Percentiles rank a stretch among this genome's conserved stretches.
phyloP scores from a whole-genome alignment of 1,140 invertebrate genomes.

The Lethrus apterus region DNA sequence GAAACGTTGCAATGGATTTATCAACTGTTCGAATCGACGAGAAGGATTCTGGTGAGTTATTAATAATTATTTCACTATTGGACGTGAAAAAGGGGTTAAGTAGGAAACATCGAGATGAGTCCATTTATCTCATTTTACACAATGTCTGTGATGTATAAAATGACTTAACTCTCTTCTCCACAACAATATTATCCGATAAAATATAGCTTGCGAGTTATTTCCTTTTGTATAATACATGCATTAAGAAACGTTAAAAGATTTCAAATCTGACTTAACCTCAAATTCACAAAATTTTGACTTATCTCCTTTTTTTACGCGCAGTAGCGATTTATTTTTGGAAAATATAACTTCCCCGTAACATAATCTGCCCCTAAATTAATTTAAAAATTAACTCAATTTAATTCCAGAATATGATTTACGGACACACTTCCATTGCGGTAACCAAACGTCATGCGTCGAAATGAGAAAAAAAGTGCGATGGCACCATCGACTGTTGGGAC shows the following conservation, averaged over 20 bases:
- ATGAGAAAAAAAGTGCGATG: conserved; percentile 60
- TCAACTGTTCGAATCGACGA: conserved; percentile 74
- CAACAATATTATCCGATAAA: no score
- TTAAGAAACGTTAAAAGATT: no score
- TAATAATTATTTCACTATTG: no score
- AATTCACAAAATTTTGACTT: not conserved
- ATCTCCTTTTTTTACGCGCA: not conserved
- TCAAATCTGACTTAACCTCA: not conserved
- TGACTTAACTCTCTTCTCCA: no score
- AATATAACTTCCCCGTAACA: no score
- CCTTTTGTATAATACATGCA: no score
- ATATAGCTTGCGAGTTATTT: no score
- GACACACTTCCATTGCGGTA: conserved; percentile 69
- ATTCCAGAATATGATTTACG: conserved; percentile 59
- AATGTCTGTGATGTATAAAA: no score
- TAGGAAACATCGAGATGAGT: no score
- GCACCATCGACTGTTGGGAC: conserved; percentile 72
- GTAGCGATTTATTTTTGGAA: not conserved
- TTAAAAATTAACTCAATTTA: conserved; percentile 3
- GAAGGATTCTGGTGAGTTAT: conserved; percentile 63
- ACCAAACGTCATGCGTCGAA: conserved; percentile 66
- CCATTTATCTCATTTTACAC: no score
- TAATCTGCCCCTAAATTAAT: conserved; percentile 7
- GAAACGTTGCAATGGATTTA: conserved; percentile 65
- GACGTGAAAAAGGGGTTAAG: no score